Conservation (phyloP, 2,113 vertebrate species). For the Fulmarus glacialis region DNA sequence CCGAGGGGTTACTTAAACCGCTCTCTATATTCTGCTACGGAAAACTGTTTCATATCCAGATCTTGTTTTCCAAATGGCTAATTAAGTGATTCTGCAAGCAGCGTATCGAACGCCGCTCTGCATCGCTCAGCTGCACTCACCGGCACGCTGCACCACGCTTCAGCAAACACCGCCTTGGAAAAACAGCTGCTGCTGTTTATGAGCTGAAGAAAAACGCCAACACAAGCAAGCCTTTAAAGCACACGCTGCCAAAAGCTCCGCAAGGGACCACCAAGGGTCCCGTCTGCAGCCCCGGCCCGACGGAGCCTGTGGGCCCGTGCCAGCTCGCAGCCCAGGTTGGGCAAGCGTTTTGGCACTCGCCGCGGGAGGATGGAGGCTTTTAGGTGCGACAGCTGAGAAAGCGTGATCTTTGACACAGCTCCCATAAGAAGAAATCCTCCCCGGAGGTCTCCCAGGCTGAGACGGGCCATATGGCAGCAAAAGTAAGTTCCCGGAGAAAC, state of each 20-base stretch:
- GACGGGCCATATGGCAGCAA: neutral
- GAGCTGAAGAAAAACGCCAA: neutral
- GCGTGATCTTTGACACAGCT: constrained; percentile 34
- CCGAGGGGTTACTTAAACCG: rapidly evolving
- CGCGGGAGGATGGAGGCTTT: neutral
- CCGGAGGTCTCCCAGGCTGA: constrained; percentile 15
- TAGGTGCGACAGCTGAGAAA: constrained; percentile 51
- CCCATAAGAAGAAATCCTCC: neutral
- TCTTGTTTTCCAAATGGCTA: neutral
- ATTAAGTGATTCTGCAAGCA: neutral
- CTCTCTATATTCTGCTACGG: neutral
- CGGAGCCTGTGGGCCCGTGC: neutral
- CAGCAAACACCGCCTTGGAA: rapidly evolving
- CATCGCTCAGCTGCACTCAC: neutral
- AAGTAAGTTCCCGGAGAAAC: neutral
- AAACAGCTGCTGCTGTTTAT: neutral
- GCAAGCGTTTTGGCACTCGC: neutral
- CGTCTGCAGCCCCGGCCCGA: rapidly evolving
- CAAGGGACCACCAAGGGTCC: neutral
- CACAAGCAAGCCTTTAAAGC: neutral
- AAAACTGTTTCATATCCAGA: neutral
- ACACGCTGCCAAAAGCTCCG: rapidly evolving
- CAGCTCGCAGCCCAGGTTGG: neutral
- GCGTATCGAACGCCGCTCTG: rapidly evolving
- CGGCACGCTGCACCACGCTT: neutral